These are phyloP conservation scores for Indicator indicator DNA, from an alignment of 2,113 vertebrate genomes.

Conservation along the genomic window DNA sequence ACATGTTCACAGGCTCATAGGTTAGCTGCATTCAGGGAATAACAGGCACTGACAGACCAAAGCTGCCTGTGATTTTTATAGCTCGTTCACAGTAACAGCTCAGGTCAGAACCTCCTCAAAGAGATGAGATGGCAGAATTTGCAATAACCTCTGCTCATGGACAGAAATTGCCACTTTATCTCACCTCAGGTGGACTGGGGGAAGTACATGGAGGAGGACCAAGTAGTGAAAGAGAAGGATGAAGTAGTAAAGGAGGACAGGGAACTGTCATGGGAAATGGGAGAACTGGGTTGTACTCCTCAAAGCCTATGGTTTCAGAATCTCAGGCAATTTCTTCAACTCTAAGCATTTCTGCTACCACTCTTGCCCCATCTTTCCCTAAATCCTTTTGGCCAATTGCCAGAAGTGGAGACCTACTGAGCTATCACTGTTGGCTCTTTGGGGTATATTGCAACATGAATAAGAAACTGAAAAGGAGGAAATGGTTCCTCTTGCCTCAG, in stretches of 20 bases:
- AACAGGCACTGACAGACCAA: not conserved
- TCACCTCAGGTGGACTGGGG: not conserved
- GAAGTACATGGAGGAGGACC: rapidly evolving
- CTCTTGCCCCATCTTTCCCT: not conserved
- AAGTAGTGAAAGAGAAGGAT: not conserved
- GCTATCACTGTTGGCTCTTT: rapidly evolving
- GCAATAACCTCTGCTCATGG: not conserved
- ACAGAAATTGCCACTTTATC: not conserved
- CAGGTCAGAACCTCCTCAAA: not conserved
- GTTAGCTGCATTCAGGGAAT: not conserved
- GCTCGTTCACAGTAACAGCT: not conserved
- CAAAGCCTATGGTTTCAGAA: not conserved
- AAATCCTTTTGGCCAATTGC: not conserved
- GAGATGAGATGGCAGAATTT: not conserved
- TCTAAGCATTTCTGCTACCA: not conserved
- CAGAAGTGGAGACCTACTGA: not conserved
- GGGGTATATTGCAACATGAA: not conserved
- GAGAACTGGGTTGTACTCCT: not conserved
- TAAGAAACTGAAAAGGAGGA: not conserved
- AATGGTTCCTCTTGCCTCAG: not conserved
- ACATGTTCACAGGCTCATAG: not conserved
- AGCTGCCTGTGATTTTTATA: not conserved
- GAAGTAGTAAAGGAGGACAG: not conserved
- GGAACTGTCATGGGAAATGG: not conserved
- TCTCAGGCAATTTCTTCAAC: not conserved